Conservation (phyloP, 64 coral and sea anemone species). For the Orbicella faveolata region DNA sequence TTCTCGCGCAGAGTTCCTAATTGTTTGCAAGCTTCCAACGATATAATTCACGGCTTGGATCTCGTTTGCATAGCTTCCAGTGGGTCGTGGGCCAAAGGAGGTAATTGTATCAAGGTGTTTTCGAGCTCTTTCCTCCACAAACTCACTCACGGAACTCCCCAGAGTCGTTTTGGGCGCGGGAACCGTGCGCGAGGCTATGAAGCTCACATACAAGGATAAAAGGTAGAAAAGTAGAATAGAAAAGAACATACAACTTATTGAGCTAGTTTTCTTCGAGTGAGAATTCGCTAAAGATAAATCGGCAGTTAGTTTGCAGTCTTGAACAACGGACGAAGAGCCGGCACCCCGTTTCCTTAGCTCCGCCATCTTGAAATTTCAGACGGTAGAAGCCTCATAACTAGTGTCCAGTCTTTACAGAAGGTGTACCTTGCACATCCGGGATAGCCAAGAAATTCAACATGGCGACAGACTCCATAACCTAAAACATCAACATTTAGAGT, state of each 20-base stretch:
- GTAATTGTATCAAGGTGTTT: conserved; percentile 76
- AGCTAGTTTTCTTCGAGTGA: neutral
- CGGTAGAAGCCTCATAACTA: neutral
- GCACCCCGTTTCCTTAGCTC: conserved; percentile 17
- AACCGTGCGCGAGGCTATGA: conserved; percentile 43
- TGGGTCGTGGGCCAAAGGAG: conserved; percentile 78
- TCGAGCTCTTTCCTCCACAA: conserved; percentile 89
- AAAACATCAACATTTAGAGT: conserved; percentile 12
- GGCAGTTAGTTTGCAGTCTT: neutral
- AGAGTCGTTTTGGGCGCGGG: conserved; percentile 52
- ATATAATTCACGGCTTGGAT: conserved; percentile 86
- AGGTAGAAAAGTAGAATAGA: conserved; percentile 34
- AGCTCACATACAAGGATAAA: conserved; percentile 25
- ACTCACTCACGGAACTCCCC: conserved; percentile 60
- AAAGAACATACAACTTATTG: conserved; percentile 35
- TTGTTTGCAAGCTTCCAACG: conserved; percentile 42
- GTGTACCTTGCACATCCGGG: neutral
- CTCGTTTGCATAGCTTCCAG: conserved; percentile 94
- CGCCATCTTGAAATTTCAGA: conserved; percentile 10
- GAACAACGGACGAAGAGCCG: neutral
- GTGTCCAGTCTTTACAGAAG: neutral
- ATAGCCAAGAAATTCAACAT: conserved; percentile 62
- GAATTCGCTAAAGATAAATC: neutral
- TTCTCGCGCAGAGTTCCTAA: conserved; percentile 53
- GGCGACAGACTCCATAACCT: conserved; percentile 58